phyloP scores from a whole-genome alignment of 2,113 vertebrate species.

The Pangasianodon hypophthalmus region DNA sequence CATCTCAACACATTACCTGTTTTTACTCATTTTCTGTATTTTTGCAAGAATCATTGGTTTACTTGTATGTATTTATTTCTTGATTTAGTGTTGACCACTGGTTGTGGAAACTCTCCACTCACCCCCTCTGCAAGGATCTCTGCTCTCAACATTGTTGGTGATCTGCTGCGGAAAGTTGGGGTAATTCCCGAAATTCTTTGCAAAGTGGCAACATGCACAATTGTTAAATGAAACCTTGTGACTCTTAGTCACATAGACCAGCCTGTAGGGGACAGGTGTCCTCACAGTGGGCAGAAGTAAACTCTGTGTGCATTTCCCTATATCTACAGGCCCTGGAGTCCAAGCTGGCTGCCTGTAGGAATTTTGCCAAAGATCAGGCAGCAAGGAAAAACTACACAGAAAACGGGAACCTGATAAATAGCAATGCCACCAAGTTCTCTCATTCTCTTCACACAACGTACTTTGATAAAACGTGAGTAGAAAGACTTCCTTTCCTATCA shows the following conservation, averaged over 20 bases:
- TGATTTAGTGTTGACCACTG: slow-evolving; percentile 86
- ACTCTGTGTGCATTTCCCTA: slow-evolving; percentile 19
- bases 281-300: slow-evolving; percentile 33
- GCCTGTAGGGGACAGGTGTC: slow-evolving; percentile 34
- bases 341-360: slow-evolving; percentile 94
- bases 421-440: slow-evolving; percentile 86
- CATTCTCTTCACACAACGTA: slow-evolving; percentile 89
- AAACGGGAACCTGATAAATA: slow-evolving; percentile 78
- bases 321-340: slow-evolving; percentile 89
- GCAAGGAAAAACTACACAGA: slow-evolving; percentile 86
- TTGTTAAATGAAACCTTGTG: slow-evolving; percentile 11
- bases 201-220: neutral
- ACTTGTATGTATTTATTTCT: slow-evolving; percentile 14
- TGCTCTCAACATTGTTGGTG: slow-evolving; percentile 97
- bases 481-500: neutral
- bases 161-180: slow-evolving; percentile 97
- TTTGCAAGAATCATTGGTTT: neutral
- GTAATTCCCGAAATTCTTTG: slow-evolving; percentile 70
- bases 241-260: neutral
- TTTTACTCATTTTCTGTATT: neutral
- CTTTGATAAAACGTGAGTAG: slow-evolving; percentile 93
- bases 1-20: neutral
- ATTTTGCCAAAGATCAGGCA: slow-evolving; percentile 96
- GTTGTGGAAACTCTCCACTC: slow-evolving; percentile 87
- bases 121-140: slow-evolving; percentile 97